These are phyloP conservation scores for Trichogramma dendrolimi DNA, from an alignment of 2,888 invertebrate species.

Conservation along the genomic window DNA sequence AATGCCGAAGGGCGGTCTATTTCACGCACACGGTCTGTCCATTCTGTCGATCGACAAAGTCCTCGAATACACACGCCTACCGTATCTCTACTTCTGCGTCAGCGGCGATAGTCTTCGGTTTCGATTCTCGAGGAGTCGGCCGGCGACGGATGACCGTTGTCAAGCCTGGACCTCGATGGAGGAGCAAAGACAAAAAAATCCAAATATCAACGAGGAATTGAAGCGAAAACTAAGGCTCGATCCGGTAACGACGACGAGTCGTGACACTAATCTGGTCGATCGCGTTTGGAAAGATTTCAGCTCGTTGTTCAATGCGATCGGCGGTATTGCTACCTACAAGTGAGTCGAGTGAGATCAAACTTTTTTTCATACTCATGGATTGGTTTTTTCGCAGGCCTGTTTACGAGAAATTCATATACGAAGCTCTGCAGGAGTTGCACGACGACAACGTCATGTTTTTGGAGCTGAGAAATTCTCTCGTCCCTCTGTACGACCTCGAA, in stretches of 20 bases:
- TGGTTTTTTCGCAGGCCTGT: conserved; percentile 53
- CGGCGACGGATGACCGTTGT: conserved; percentile 23
- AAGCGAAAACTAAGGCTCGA: no score
- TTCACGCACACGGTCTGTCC: conserved; percentile 68
- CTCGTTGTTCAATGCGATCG: conserved; percentile 9
- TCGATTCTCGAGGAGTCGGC: conserved; percentile 8
- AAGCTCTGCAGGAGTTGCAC: conserved; percentile 59
- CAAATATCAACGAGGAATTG: not conserved
- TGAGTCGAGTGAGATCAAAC: not conserved
- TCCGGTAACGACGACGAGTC: no score
- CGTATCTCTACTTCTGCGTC: conserved; percentile 58
- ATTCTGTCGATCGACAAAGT: conserved; percentile 60
- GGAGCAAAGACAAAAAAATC: conserved; percentile 33
- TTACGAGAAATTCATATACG: conserved; percentile 64
- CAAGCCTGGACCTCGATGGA: conserved; percentile 34
- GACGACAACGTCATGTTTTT: conserved; percentile 68
- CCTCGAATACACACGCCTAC: conserved; percentile 59
- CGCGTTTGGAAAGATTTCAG: conserved; percentile 22
- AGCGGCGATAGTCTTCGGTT: not conserved
- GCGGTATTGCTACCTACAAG: not conserved
- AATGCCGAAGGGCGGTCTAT: conserved; percentile 71
- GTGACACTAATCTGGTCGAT: no score
- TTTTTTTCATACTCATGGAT: no score
- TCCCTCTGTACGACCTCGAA: conserved; percentile 63
- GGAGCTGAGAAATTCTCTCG: conserved; percentile 63